A percentile compares a stretch with the other conserved stretches of the same genome.
phyloP scores from a whole-genome alignment of 2,113 vertebrate species.

The Brienomyrus longianalis region DNA sequence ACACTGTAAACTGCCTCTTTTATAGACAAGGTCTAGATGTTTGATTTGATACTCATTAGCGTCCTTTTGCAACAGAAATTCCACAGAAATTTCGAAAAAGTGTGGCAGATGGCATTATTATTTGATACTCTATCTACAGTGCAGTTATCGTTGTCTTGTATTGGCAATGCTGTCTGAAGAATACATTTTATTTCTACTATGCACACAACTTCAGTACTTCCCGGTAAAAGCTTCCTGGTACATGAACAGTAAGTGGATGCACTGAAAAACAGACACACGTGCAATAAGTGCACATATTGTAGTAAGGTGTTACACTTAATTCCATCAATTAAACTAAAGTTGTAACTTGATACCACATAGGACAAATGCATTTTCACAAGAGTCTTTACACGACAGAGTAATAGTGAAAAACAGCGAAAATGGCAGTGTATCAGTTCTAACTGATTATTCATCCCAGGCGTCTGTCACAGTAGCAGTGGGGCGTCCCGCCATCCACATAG shows the following conservation, averaged over 20 bases:
- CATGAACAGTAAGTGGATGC: background rate
- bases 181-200: background rate
- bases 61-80: background rate
- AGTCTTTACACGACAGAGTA: background rate
- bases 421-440: background rate
- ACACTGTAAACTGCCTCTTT: background rate
- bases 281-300: background rate
- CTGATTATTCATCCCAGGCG: background rate
- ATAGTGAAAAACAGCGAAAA: background rate
- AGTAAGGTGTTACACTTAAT: background rate
- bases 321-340: background rate
- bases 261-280: background rate
- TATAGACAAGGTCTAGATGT: background rate
- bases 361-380: background rate
- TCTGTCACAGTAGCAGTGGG: background rate
- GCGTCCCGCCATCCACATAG: no score
- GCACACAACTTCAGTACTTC: background rate
- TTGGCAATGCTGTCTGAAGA: background rate
- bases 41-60: background rate
- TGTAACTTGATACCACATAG: background rate
- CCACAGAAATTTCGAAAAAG: background rate
- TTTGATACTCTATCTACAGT: background rate
- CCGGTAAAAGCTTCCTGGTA: background rate
- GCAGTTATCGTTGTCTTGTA: background rate
- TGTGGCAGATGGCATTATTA: background rate